Base-by-base conservation (phyloP, 2,113 vertebrate species). In the human (Homo sapiens) region DNA sequence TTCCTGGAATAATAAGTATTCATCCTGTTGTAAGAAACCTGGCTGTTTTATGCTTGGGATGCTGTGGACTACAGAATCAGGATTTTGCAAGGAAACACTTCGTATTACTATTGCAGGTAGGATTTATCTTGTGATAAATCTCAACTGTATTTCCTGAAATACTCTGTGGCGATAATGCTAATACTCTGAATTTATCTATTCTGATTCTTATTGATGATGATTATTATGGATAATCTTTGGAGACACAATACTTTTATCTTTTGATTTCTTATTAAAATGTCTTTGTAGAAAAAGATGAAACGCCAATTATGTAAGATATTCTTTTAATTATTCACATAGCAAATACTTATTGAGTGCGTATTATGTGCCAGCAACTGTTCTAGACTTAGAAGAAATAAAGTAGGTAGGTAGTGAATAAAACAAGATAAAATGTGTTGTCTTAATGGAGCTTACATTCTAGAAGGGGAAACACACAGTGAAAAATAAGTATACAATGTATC, bases 11-110 rank as follows among this genome's bases (percentile, higher is more conserved):
- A 97, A 98, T 99, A 40, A 99, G 98, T 76, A 95, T 99, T 93
- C 99, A 99, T 94, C 99, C 99, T 68, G 97, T 99, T 50, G 99
- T 99, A 93, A 99, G 99, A 96, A 99, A 99, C 95, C 99, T 99
- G 99, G 99, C 99, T 20, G 99, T 99, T 91, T 97, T 99, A 55
- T 99, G 99, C 97, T 98, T 99, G 98, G 99, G 99, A 90, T 99
- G 99, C 14, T 99, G 99, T 97, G 99, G 99, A 14, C 98, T 99
- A 92, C 99, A 99, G 97, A 99, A 97, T 97, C 99, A 99, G 98
- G 99, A 99, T 72, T 99, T 99, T 81, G 99, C 99, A 84, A 99
- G 98, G 91, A 99, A 99, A 61, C 99, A 99, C 57, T 98, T 99
- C 97, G 98, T 99, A 4, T 98, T 99, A 75, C 98, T 99, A 18